phyloP scores from a whole-genome alignment of 2,888 invertebrate species.

The Andrena minutula region DNA sequence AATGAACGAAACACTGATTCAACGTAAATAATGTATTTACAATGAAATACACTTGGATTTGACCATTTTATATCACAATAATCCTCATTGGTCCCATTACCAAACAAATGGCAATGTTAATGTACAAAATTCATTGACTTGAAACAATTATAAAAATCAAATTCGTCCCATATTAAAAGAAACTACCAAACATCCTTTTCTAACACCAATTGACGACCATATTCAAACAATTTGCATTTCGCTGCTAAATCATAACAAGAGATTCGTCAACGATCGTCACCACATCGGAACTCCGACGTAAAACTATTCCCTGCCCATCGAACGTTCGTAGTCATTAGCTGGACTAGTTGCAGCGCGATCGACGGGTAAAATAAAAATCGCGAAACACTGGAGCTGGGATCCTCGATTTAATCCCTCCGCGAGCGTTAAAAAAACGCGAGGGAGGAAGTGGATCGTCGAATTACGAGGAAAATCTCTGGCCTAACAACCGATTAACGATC shows the following conservation, averaged over 20 bases:
- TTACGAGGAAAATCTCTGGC: conserved; percentile 61
- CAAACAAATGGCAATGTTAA: no score
- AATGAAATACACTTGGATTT: not conserved
- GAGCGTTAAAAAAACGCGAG: conserved; percentile 28
- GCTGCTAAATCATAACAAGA: not conserved
- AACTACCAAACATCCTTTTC: no score
- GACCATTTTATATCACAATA: not conserved
- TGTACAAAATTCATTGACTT: no score
- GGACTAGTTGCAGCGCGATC: conserved; percentile 7
- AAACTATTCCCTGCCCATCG: not conserved
- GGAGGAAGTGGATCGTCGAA: conserved; percentile 61
- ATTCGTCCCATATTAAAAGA: no score
- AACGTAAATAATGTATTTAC: not conserved
- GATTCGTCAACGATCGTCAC: not conserved
- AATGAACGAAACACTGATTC: conserved; percentile 30
- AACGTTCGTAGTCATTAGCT: not conserved
- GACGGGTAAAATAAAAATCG: conserved; percentile 16
- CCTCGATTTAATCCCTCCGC: conserved; percentile 54
- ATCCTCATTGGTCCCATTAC: no score
- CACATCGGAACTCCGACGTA: not conserved
- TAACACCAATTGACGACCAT: no score
- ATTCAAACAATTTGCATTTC: no score
- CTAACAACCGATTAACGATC: conserved; percentile 75
- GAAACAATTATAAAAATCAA: no score
- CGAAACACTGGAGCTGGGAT: not conserved